A percentile compares a stretch with the other conserved stretches of the same genome.
These are phyloP conservation scores for Tachysurus vachellii DNA, from an alignment of 2,113 vertebrate genomes.

Conservation along the genomic window DNA sequence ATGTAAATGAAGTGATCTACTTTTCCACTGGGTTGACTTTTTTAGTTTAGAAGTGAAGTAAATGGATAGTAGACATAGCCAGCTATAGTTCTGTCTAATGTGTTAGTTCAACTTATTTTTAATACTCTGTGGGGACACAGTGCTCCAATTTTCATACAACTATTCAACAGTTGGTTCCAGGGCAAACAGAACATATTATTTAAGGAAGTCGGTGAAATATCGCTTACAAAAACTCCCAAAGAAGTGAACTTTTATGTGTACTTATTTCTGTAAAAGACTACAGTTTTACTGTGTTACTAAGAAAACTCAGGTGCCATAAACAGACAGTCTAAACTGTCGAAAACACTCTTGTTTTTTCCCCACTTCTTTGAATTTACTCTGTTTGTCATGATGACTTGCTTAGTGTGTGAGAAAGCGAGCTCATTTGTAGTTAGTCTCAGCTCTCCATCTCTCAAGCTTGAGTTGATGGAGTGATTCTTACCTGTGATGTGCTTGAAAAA, in stretches of 20 bases:
- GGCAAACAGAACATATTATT: not conserved
- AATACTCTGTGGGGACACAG: not conserved
- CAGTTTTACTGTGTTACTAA: constrained; percentile 9
- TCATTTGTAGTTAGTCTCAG: constrained; percentile 61
- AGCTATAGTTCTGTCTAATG: not conserved
- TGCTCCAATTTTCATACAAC: not conserved
- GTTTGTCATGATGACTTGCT: constrained; percentile 38
- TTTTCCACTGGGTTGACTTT: not conserved
- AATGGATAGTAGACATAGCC: not conserved
- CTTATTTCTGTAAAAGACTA: not conserved
- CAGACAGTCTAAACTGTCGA: not conserved
- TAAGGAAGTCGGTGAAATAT: not conserved
- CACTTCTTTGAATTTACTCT: constrained; percentile 1
- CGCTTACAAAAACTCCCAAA: not conserved
- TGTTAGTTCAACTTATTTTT: not conserved
- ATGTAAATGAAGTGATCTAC: not conserved
- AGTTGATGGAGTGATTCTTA: constrained; percentile 66
- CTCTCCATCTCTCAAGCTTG: constrained; percentile 51
- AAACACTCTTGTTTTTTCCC: constrained; percentile 5
- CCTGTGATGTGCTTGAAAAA: constrained; percentile 63
- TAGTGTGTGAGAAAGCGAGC: constrained; percentile 47
- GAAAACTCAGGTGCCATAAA: constrained; percentile 28
- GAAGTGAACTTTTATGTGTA: not conserved
- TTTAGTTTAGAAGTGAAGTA: not conserved
- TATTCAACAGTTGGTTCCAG: not conserved